Evolutionary conservation across 1,140 invertebrate genomes (phyloP), one percentile per base, ranked within the genome.

Genomic region (Panagrolaimus sp.): DNA sequence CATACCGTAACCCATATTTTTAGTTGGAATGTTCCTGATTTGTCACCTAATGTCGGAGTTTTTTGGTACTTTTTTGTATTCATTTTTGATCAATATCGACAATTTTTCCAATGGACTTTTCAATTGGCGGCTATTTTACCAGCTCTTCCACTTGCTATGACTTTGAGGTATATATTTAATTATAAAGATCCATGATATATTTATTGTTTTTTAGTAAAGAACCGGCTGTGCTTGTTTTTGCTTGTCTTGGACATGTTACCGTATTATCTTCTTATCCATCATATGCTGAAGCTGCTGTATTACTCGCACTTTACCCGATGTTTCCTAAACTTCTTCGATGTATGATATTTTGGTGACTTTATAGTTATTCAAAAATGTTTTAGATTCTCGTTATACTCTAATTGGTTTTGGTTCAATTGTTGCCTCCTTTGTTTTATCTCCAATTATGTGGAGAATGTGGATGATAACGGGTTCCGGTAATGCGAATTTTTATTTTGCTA

Each of bases 41-140:
- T 98, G 57, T 90, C 92, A 73, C 96, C 96, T 25, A 98, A 98
- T 82, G 91, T 96, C 78, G 96, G 96, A 3, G 85, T 98, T 0
- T 98, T 96, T 84, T 99, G 96, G 96, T 98, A 98, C 83, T 98
- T 98, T 84, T 98, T 98, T 81, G 96, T 93, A 0, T 95, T 98
- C 87, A 96, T 98, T 92, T 99, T 99, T 87, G 94, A 98, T 78
- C 95, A 98, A 84, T 98, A 98, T 79, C 88, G 92, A 63, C 86
- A 89, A 67, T 88, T 98, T 72, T 99, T 98, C 85, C 89, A 97
- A 1, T 94, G 89, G 79, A 91, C 92, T 70, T 98, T 98, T 83
- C 95, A 98, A 87, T 89, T 98, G 66, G 98, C 98, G 86, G 91
- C 91, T 1, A 88, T 93, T 62, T 87, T 96, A 13, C 98, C 97